Percentiles rank a stretch among this genome's conserved stretches.
Evolutionary conservation across 2,113 vertebrate genomes (phyloP).

Genomic region (Monarcha castaneiventris): DNA sequence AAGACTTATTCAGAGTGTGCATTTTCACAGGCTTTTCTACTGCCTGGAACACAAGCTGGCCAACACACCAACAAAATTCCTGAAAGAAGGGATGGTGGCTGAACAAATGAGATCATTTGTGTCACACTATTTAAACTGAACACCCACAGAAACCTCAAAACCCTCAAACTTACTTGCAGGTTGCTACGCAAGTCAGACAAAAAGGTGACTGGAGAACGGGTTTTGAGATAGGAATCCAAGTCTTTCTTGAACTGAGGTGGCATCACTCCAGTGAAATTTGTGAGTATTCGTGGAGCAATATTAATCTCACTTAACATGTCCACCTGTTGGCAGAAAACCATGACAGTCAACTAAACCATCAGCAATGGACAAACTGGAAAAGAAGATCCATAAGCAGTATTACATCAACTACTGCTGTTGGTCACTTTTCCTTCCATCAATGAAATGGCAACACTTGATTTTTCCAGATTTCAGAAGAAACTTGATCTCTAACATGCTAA

Average conservation of each 20-base stretch:
- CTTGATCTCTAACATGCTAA: background rate
- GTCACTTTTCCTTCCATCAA: background rate
- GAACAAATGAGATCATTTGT: background rate
- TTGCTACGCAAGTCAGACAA: constrained; percentile 97
- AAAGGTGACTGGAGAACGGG: constrained; percentile 96
- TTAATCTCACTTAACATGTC: constrained; percentile 99
- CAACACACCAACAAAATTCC: background rate
- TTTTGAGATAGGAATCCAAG: constrained; percentile 98
- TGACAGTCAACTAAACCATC: background rate
- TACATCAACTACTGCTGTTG: background rate
- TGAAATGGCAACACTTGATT: background rate
- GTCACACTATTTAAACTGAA: background rate
- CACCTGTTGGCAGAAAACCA: constrained; percentile 76
- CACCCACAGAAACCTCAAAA: background rate
- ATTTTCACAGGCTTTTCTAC: background rate
- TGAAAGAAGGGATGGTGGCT: background rate
- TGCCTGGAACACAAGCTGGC: background rate
- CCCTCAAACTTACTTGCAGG: constrained; percentile 81
- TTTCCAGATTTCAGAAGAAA: background rate
- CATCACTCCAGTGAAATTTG: constrained; percentile 99
- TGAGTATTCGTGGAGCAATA: constrained; percentile 96
- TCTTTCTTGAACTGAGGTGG: constrained; percentile 99
- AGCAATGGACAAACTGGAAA: background rate
- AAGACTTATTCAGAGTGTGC: background rate
- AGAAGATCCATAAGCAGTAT: background rate